Conservation (phyloP, 37 sponge, comb jelly and placozoan genomes). For the Haliclona indistincta region DNA sequence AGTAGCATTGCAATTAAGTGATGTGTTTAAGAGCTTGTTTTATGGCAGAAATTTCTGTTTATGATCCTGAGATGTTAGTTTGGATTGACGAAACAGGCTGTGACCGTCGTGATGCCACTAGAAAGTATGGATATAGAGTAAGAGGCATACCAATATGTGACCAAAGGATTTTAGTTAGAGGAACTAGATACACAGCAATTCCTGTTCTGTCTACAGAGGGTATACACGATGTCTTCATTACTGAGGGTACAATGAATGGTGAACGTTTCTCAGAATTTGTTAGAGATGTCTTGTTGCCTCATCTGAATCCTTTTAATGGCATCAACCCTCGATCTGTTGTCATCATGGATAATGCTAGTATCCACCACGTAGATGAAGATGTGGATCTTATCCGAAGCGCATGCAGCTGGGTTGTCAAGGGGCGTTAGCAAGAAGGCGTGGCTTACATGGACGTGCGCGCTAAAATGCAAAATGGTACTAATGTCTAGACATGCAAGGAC, state of each 20-base stretch:
- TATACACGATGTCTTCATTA: background rate
- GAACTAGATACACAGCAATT: constrained; percentile 5
- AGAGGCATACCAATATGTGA: background rate
- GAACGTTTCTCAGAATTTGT: constrained; percentile 7
- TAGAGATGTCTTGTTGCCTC: background rate
- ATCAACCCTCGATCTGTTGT: no score
- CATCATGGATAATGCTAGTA: no score
- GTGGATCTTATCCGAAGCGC: no score
- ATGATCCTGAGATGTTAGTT: constrained; percentile 13
- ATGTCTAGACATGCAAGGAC: no score
- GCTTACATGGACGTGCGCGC: no score
- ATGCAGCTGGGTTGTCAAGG: no score
- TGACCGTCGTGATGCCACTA: background rate
- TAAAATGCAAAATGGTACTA: no score
- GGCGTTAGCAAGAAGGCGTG: no score
- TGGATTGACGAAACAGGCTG: constrained; percentile 21
- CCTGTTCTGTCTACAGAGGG: background rate
- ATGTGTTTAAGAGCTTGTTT: background rate
- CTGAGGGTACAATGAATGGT: constrained; percentile 23
- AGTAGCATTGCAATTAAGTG: background rate
- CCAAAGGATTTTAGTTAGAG: background rate
- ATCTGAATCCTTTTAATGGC: constrained; percentile 12
- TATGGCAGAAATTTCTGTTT: constrained; percentile 10
- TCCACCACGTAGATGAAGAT: no score
- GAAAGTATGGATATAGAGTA: constrained; percentile 15